Conservation (phyloP, 30 jellyfish, hydroid and myxozoan species). For the Aurelia coerulea region DNA sequence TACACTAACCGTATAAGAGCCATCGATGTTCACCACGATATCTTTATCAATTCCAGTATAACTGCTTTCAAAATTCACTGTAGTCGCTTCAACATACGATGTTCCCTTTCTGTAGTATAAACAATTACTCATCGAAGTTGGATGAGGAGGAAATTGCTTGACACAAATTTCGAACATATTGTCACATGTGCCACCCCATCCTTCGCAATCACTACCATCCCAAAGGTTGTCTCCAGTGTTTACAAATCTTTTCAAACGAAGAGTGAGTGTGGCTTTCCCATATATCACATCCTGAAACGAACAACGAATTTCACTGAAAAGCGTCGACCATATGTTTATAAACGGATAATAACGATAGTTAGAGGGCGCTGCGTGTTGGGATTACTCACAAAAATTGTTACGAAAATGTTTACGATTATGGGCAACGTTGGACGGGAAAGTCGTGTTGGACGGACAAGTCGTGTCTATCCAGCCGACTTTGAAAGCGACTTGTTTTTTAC, state of each 20-base stretch:
- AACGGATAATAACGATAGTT: too few relatives aligned
- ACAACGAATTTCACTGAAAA: neutral
- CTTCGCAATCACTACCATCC: conserved; percentile 51
- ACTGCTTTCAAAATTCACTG: conserved; percentile 36
- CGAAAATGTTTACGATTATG: too few relatives aligned
- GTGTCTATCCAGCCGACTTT: too few relatives aligned
- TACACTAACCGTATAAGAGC: conserved; percentile 33
- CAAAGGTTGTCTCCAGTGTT: conserved; percentile 32
- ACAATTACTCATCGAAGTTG: conserved; percentile 38
- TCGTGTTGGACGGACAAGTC: too few relatives aligned
- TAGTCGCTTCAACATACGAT: conserved; percentile 1
- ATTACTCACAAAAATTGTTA: too few relatives aligned
- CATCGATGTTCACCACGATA: conserved; percentile 23
- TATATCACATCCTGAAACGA: neutral
- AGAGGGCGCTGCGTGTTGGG: too few relatives aligned
- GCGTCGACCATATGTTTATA: too few relatives aligned
- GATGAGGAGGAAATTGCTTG: conserved; percentile 48
- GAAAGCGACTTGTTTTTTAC: too few relatives aligned
- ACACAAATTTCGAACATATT: conserved; percentile 51
- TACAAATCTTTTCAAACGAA: conserved; percentile 19
- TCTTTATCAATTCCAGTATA: conserved; percentile 45
- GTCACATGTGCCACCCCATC: conserved; percentile 37
- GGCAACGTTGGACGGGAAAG: too few relatives aligned
- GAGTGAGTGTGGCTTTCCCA: conserved; percentile 20
- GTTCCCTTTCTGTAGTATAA: conserved; percentile 35